These are phyloP conservation scores for Momotus momota DNA, from an alignment of 2,797 vertebrate species.

Conservation along the genomic window DNA sequence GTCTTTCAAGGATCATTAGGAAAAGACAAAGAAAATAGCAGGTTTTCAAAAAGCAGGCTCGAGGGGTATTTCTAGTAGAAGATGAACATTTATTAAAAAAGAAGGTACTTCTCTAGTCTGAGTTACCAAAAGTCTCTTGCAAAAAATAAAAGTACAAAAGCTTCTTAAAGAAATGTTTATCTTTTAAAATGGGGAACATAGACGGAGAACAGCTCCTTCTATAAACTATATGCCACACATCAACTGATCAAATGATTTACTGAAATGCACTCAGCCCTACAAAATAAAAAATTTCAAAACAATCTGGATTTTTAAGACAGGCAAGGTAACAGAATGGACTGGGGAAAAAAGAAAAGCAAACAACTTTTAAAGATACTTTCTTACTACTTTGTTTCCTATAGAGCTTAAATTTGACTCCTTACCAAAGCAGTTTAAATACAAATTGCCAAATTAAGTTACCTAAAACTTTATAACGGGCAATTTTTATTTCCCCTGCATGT, in stretches of 20 bases:
- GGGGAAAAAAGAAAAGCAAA: fast-evolving
- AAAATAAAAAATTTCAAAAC: background rate
- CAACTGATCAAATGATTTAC: background rate
- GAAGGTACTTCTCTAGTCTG: background rate
- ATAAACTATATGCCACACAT: background rate
- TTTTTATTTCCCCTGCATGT: background rate
- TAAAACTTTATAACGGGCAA: background rate
- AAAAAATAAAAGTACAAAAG: background rate
- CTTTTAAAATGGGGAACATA: background rate
- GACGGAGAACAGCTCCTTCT: background rate
- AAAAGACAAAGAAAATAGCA: background rate
- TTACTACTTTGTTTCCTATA: background rate
- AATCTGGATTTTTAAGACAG: background rate
- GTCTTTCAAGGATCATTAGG: background rate
- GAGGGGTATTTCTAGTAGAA: background rate
- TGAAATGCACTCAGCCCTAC: background rate
- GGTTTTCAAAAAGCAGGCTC: background rate
- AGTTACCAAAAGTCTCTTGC: background rate
- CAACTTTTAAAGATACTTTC: background rate
- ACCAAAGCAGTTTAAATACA: background rate
- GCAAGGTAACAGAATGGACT: background rate
- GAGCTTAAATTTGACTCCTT: background rate
- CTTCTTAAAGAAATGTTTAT: background rate
- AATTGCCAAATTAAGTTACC: background rate
- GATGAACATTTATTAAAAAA: background rate